Evolutionary conservation across 2,888 invertebrate species (phyloP), one percentile per base, ranked within the genome.

Genomic region (Diarsia mendica): DNA sequence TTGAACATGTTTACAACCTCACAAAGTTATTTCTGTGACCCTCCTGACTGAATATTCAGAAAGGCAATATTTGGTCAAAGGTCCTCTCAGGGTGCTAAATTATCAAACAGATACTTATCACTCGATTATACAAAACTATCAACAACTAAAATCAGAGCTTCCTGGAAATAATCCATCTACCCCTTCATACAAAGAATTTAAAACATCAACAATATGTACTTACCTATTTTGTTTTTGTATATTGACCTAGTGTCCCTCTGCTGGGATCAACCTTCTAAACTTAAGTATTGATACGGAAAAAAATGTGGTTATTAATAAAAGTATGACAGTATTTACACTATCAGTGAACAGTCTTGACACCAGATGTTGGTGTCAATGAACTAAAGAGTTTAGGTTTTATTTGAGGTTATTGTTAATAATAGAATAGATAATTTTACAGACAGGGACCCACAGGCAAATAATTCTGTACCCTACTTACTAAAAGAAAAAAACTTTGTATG

Each of bases 301-400:
- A 28, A 58, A 28, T 61, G 11, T n/a, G 23, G 39, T 75, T 39
- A 48, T 51, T 39, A 51, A 39, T 46, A 39, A n/a, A 67, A 20
- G 3, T 15, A 48, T 9, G 48, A 18, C 18, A 60, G 33, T 61
- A 48, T 55, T 63, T 51, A 46, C 18, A n/a, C 20, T 69, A 69
- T 63, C 69, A 68, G 48, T 5, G 3, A 28, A 3, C 11, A 55
- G 23, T 55, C 33, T 80, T 74, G 53, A 61, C 23, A 69, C 15
- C 65, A 75, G 51, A 65, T 66, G 68, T 51, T 68, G 11, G n/a
- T 33, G 65, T 68, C 68, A 74, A 66, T 74, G 53, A 80, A 68
- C 80, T 65, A 5, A 9, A 53, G 60, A 48, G 53, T 55, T 68
- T 48, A 10, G 20, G 18, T 68, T 67, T 64, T 53, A 23, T 53